phyloP scores from a whole-genome alignment of 1,140 invertebrate genomes.

The Hyposmocoma kahamanoa region DNA sequence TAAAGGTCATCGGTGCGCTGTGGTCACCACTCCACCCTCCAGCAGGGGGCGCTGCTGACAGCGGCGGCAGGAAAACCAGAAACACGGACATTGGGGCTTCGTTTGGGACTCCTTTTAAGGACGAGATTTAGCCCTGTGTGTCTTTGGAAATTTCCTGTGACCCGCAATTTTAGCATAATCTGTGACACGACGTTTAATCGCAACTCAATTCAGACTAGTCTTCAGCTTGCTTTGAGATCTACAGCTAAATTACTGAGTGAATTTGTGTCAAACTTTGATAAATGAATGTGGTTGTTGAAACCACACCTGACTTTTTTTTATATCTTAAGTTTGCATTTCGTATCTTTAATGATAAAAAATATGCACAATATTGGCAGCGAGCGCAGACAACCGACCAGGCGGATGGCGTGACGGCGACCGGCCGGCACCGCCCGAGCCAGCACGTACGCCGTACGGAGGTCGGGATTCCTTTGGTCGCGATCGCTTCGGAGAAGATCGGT shows the following conservation, averaged over 20 bases:
- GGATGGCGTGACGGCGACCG: constrained; percentile 72
- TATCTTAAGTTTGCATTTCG: too few relatives aligned
- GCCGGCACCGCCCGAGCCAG: constrained; percentile 37
- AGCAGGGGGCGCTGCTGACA: constrained; percentile 50
- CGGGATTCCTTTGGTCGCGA: constrained; percentile 63
- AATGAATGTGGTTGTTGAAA: neutral
- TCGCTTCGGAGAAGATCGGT: constrained; percentile 53
- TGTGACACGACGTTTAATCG: constrained; percentile 53
- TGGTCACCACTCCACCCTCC: constrained; percentile 36
- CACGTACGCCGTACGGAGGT: constrained; percentile 59
- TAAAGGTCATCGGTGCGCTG: constrained; percentile 43
- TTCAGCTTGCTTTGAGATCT: constrained; percentile 41
- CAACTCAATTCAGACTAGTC: constrained; percentile 75
- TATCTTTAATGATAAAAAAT: neutral
- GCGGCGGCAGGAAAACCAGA: constrained; percentile 57
- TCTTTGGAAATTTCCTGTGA: constrained; percentile 52
- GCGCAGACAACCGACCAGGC: constrained; percentile 72
- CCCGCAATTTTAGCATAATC: constrained; percentile 65
- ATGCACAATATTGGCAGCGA: constrained; percentile 31
- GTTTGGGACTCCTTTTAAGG: constrained; percentile 44
- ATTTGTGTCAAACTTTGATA: neutral
- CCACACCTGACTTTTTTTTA: too few relatives aligned
- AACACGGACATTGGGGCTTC: constrained; percentile 26
- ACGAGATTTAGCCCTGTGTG: constrained; percentile 31
- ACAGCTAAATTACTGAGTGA: constrained; percentile 47